Conservation (phyloP, 2,888 invertebrate genomes). For the Standfussiana lucernea region DNA sequence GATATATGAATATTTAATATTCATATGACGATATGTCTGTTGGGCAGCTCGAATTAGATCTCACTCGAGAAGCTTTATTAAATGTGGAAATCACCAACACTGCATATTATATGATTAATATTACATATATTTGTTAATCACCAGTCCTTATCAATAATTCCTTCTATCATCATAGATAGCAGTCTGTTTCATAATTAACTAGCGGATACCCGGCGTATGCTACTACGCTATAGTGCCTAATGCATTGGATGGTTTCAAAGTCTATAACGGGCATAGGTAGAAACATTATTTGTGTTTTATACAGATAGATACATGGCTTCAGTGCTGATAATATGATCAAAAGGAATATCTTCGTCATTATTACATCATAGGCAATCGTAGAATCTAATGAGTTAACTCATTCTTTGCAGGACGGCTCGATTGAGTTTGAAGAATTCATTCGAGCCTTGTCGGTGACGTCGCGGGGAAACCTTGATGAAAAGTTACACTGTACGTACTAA, state of each 20-base stretch:
- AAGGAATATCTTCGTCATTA: not conserved
- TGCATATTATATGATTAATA: not conserved
- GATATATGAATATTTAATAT: constrained; percentile 67
- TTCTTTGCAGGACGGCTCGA: constrained; percentile 97
- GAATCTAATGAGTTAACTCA: constrained; percentile 23
- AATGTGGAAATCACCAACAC: constrained; percentile 3
- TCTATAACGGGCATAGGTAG: too few species aligned
- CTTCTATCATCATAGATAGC: not conserved
- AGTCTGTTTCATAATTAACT: too few species aligned
- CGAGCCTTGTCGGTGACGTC: constrained; percentile 99
- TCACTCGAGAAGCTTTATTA: constrained; percentile 3
- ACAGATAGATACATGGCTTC: not conserved
- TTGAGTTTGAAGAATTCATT: constrained; percentile 99
- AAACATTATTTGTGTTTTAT: too few species aligned
- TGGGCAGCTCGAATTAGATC: constrained; percentile 11
- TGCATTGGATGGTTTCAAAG: too few species aligned
- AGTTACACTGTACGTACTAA: constrained; percentile 97
- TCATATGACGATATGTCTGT: constrained; percentile 54
- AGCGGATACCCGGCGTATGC: too few species aligned
- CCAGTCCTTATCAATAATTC: not conserved
- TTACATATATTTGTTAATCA: not conserved
- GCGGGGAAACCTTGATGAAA: constrained; percentile 99
- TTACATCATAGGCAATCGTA: not conserved
- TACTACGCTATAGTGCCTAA: too few species aligned
- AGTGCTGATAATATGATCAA: not conserved